phyloP scores from a whole-genome alignment of 1,140 invertebrate species.

The Papilio aristodemus region DNA sequence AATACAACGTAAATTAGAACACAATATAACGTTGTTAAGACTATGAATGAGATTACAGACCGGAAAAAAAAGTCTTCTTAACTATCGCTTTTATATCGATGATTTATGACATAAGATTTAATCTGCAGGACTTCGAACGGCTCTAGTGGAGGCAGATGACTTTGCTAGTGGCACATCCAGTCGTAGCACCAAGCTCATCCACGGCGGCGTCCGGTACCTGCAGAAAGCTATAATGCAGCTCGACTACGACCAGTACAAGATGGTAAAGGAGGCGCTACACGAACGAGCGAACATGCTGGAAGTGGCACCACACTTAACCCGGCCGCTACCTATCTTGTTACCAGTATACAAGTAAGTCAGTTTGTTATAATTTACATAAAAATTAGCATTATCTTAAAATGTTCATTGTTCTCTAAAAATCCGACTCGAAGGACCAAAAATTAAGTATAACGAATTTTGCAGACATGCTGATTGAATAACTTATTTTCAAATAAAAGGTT shows the following conservation, averaged over 20 bases:
- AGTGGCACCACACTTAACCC: conserved; percentile 97
- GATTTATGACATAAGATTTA: background rate
- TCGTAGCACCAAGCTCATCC: conserved; percentile 98
- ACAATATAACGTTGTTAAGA: too few species aligned
- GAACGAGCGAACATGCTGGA: conserved; percentile 96
- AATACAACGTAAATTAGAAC: too few species aligned
- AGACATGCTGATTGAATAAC: too few species aligned
- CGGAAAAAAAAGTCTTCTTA: too few species aligned
- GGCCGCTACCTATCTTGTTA: conserved; percentile 98
- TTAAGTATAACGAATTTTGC: background rate
- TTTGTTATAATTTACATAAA: too few species aligned
- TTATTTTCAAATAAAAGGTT: too few species aligned
- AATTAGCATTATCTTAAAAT: too few species aligned
- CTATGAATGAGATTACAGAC: too few species aligned
- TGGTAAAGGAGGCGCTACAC: conserved; percentile 98
- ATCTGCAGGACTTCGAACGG: conserved; percentile 93
- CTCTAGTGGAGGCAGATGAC: conserved; percentile 97
- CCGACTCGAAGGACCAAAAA: background rate
- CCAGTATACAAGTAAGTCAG: conserved; percentile 95
- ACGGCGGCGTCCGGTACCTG: conserved; percentile 98
- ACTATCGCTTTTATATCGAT: too few species aligned
- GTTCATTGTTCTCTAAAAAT: background rate
- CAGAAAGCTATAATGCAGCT: conserved; percentile 98
- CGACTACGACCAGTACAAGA: conserved; percentile 96
- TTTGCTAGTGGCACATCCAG: conserved; percentile 99